A percentile compares a stretch with the other conserved stretches of the same genome.
These are phyloP conservation scores for Colius striatus DNA, from an alignment of 2,113 vertebrate genomes.

Conservation along the genomic window DNA sequence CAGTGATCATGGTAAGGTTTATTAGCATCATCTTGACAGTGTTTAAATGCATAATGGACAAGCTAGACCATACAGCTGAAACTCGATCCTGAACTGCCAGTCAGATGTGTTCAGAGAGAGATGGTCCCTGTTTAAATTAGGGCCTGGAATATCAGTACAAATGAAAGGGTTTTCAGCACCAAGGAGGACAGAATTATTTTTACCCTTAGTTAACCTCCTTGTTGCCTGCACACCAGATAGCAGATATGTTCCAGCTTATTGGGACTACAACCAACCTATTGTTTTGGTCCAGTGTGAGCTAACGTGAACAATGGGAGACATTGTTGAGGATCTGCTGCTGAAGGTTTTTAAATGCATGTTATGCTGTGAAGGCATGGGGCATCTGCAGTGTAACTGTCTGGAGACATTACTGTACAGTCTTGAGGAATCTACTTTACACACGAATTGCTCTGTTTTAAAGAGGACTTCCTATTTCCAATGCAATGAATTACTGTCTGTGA, in stretches of 20 bases:
- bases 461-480: background rate
- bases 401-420: background rate
- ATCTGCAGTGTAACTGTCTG: background rate
- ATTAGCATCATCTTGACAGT: background rate
- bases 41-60: background rate
- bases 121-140: background rate
- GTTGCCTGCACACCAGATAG: constrained; percentile 22
- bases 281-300: background rate
- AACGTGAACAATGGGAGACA: constrained; percentile 25
- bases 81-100: background rate
- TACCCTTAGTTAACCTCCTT: constrained; percentile 40
- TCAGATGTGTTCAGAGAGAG: background rate
- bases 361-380: background rate
- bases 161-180: constrained; percentile 65
- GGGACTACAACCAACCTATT: constrained; percentile 52
- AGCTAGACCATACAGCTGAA: background rate
- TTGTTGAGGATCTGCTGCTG: constrained; percentile 28
- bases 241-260: constrained; percentile 37
- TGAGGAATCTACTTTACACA: background rate
- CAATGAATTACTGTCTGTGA: background rate
- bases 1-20: background rate
- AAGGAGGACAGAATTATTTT: constrained; percentile 49
- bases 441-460: rapidly evolving
- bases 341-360: background rate
- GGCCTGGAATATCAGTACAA: background rate